Base-by-base conservation (phyloP, 2,888 invertebrate genomes). In the Hydroisotoma schaefferi region DNA sequence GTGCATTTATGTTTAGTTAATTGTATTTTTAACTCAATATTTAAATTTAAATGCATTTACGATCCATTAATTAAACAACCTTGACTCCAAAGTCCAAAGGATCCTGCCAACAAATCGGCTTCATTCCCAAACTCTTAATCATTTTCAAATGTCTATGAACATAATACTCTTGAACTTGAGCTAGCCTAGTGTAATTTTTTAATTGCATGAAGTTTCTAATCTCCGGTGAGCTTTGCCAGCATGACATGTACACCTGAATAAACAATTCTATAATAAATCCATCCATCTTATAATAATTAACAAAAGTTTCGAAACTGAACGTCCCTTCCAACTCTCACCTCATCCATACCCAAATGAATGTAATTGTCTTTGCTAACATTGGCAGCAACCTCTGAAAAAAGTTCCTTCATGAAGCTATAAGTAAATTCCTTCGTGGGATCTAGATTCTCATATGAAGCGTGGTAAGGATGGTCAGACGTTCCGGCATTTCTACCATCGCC, bases 41-140 rank as follows among this genome's bases (percentile, higher is more conserved):
- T 48, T 20, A 33, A 33, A 33, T 33, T 6, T 15, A 33, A 10
- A 6, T 10, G 6, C 6, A 33, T 33, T 33, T 33, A 10, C 6
- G 6, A 33, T 10, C 8, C 33, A 33, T 33, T 33, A 26, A 3
- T 33, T 28, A 25, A 46, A 46, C 46, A 6, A 73, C 68, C 1
- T 76, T 72, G 0, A 85, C 86, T 1, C 83, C 83, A 76, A 90
- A 87, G 69, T 87, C 85, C 73, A 87, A 87, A 1, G 92, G 90
- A 80, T 95, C 94, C 80, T 94, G 87, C 90, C 90, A 90, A 12
- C 89, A 85, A 33, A 88, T 79, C 38, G 84, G 81, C 28, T 78
- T 81, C 2, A 78, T 76, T 4, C 80, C 77, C 4, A 83, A 73
- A 1, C 75, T 69, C 1, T 77, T 71, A 0, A 83, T 79, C 62